phyloP scores from a whole-genome alignment of 1,140 invertebrate genomes.

The Diploscapter pachys region DNA sequence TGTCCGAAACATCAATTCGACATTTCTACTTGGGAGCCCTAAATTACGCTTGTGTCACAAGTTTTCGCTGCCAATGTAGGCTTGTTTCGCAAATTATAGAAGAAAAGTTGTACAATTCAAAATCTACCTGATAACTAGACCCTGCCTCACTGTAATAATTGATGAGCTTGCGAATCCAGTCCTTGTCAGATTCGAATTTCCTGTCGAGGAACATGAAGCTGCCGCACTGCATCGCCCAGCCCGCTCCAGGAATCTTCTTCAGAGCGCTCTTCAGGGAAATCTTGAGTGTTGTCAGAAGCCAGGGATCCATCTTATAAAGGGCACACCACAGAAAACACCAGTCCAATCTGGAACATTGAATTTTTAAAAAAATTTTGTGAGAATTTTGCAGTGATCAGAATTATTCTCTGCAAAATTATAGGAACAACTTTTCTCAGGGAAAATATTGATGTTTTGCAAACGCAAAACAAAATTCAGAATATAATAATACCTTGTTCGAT shows the following conservation, averaged over 20 bases:
- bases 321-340: constrained; percentile 85
- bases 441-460: not conserved
- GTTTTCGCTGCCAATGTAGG: no score
- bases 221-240: constrained; percentile 83
- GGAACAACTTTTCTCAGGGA: no score
- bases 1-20: no score
- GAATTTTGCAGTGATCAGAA: no score
- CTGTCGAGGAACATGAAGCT: constrained; percentile 79
- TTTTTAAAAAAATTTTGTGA: not conserved
- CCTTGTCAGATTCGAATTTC: constrained; percentile 74
- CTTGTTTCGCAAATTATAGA: constrained; percentile 16
- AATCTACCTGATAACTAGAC: constrained; percentile 62
- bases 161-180: constrained; percentile 68
- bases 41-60: no score
- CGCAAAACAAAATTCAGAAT: not conserved
- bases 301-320: constrained; percentile 73
- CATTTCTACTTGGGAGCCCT: no score
- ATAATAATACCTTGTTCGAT: constrained; percentile 67
- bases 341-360: constrained; percentile 66
- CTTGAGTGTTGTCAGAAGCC: constrained; percentile 68
- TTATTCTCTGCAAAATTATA: no score
- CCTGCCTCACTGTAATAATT: constrained; percentile 71
- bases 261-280: constrained; percentile 75
- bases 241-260: constrained; percentile 74
- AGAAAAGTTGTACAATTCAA: not conserved